phyloP scores from a whole-genome alignment of 2,113 vertebrate genomes.

The Paraplagusia blochii region DNA sequence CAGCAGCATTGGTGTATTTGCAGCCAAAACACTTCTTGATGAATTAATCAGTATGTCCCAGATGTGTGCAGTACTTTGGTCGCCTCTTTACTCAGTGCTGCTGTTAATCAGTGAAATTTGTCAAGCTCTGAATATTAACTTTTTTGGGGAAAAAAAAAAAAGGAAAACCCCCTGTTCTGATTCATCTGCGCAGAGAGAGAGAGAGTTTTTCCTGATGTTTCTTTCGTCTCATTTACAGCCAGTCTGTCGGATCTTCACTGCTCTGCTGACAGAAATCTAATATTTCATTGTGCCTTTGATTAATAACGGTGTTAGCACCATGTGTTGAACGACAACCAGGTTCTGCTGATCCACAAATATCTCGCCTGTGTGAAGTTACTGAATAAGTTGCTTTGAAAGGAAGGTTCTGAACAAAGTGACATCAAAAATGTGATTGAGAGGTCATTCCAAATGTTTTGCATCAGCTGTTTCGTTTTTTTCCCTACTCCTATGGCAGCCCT shows the following conservation, averaged over 20 bases:
- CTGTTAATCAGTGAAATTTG: slow-evolving; percentile 11
- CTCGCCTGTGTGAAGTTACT: too few species aligned
- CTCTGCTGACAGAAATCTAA: background rate
- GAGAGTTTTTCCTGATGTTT: slow-evolving; percentile 15
- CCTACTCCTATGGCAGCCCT: too few species aligned
- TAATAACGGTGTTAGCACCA: background rate
- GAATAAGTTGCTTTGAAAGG: too few species aligned
- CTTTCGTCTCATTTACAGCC: background rate
- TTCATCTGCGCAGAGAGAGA: slow-evolving; percentile 8
- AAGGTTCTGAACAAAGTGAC: too few species aligned
- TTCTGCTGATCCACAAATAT: background rate
- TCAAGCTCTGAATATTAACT: slow-evolving; percentile 1
- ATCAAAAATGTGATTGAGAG: too few species aligned
- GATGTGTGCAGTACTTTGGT: slow-evolving; percentile 30
- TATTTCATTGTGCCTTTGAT: background rate
- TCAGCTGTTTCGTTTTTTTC: too few species aligned
- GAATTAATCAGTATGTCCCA: slow-evolving; percentile 40
- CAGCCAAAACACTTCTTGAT: slow-evolving; percentile 37
- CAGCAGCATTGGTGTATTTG: slow-evolving; percentile 18
- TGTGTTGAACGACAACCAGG: background rate
- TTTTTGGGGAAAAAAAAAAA: background rate
- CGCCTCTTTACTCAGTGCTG: slow-evolving; percentile 19
- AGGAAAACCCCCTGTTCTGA: slow-evolving; percentile 25
- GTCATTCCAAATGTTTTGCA: too few species aligned
- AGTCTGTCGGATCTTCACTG: background rate